Conservation (phyloP, 2,797 vertebrate genomes). For the Lycodopsis pacificus region DNA sequence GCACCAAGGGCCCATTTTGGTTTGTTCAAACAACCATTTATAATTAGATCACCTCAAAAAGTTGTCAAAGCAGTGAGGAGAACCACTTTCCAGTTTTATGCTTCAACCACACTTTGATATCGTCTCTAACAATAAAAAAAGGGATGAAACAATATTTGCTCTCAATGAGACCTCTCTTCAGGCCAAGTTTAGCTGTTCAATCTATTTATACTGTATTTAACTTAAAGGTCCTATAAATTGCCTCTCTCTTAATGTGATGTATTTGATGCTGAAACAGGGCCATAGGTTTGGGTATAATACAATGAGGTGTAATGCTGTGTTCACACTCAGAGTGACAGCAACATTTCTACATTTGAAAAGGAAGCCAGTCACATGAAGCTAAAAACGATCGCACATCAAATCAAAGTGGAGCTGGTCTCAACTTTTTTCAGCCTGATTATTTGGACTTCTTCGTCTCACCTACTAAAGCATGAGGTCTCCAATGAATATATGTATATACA, state of each 20-base stretch:
- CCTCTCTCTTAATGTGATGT: no score
- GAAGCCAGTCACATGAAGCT: not conserved
- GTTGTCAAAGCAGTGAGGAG: constrained; percentile 10
- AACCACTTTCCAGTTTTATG: not conserved
- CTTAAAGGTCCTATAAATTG: no score
- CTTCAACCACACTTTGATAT: not conserved
- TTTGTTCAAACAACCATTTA: constrained; percentile 4
- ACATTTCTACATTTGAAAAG: no score
- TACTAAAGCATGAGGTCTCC: no score
- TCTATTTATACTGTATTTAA: not conserved
- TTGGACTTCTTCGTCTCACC: no score
- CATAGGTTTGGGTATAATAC: no score
- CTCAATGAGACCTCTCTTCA: not conserved
- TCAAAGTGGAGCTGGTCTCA: no score
- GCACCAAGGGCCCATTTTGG: not conserved
- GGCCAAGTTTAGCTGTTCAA: not conserved
- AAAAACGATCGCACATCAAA: not conserved
- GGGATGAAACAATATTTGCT: not conserved
- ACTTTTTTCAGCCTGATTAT: no score
- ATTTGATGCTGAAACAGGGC: no score
- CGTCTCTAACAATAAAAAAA: not conserved
- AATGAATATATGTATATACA: no score
- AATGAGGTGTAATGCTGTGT: no score
- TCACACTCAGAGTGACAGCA: no score
- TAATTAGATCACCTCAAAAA: constrained; percentile 22